Conservation (phyloP, 2,888 invertebrate genomes). For the Salticus scenicus region DNA sequence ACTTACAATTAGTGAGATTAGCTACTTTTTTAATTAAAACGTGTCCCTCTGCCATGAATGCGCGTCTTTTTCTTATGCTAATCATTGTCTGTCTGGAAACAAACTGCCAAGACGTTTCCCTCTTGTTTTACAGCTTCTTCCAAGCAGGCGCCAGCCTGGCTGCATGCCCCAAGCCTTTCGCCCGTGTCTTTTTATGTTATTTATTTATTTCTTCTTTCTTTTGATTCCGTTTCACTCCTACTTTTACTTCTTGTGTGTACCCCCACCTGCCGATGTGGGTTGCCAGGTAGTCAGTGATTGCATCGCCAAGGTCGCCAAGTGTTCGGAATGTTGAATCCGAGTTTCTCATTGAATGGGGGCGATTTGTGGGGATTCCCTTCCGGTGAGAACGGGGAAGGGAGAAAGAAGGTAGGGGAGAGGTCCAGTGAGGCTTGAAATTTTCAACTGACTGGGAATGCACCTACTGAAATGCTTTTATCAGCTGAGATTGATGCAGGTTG, state of each 20-base stretch:
- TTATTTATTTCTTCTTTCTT: conserved; percentile 24
- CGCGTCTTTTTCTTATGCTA: too few relatives aligned
- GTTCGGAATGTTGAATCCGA: background rate
- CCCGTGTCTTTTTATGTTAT: conserved; percentile 37
- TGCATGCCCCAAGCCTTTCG: conserved; percentile 68
- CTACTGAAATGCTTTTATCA: too few relatives aligned
- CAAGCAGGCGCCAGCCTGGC: conserved; percentile 58
- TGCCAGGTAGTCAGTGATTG: conserved; percentile 15
- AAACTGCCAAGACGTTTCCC: background rate
- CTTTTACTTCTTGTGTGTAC: conserved; percentile 54
- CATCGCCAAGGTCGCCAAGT: conserved; percentile 36
- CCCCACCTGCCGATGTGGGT: conserved; percentile 65
- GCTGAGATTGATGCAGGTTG: too few relatives aligned
- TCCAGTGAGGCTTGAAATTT: too few relatives aligned
- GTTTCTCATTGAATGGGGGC: background rate
- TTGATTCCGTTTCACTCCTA: conserved; percentile 46
- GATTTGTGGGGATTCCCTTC: background rate
- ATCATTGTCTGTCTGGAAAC: background rate
- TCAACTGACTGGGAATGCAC: too few relatives aligned
- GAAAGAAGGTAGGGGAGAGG: too few relatives aligned
- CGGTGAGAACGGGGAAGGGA: background rate
- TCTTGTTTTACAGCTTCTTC: conserved; percentile 39
- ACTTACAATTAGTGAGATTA: too few relatives aligned
- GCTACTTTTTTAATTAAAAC: too few relatives aligned
- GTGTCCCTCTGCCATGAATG: too few relatives aligned